phyloP scores from a whole-genome alignment of 2,113 vertebrate species.

The Panthera tigris region DNA sequence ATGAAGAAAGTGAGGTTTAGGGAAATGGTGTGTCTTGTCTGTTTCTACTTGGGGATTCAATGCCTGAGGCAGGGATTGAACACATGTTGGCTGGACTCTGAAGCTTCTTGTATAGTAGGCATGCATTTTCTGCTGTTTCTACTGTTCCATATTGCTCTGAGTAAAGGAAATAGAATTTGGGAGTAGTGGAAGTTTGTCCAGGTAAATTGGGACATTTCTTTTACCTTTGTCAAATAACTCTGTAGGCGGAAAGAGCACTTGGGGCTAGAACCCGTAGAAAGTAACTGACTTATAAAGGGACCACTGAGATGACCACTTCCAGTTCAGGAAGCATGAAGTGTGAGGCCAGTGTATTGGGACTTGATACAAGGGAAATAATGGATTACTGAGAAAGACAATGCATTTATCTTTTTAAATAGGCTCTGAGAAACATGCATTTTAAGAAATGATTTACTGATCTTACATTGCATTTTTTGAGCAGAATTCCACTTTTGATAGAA shows the following conservation, averaged over 20 bases:
- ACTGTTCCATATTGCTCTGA: not conserved
- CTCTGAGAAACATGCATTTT: not conserved
- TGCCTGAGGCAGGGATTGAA: not conserved
- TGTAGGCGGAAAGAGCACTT: not conserved
- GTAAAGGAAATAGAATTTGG: not conserved
- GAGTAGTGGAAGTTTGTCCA: not conserved
- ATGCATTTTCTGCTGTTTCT: not conserved
- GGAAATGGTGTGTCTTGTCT: not conserved
- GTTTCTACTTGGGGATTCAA: not conserved
- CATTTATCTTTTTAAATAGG: not conserved
- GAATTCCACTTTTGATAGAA: conserved; percentile 34
- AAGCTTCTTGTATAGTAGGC: not conserved
- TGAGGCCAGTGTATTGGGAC: not conserved
- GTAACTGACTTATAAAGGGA: not conserved
- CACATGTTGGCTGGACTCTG: not conserved
- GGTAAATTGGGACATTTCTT: not conserved
- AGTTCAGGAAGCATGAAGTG: not conserved
- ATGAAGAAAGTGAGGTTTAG: not conserved
- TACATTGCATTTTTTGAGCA: not conserved
- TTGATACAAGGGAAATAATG: not conserved
- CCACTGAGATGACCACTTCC: not conserved
- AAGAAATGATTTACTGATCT: not conserved
- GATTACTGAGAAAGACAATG: not conserved
- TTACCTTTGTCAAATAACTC: not conserved
- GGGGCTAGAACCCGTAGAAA: not conserved